Evolutionary conservation across 1,140 invertebrate genomes (phyloP).

Genomic region (Lasioglossum albipes): DNA sequence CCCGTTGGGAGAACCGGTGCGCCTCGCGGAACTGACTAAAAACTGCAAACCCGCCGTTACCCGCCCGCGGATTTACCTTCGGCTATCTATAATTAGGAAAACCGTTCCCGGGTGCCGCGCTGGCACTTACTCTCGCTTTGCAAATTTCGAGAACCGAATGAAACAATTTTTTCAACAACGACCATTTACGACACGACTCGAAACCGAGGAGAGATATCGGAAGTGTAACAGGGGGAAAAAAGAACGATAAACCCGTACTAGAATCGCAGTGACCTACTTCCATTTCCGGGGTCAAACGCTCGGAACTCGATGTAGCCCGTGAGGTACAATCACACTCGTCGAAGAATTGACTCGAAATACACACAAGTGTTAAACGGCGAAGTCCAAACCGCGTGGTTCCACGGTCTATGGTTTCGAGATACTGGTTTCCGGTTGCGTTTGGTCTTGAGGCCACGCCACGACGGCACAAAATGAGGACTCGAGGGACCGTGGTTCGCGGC

Average conservation of each 20-base stretch:
- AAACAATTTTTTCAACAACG: too few relatives aligned
- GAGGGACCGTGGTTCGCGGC: background rate
- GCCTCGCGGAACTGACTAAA: background rate
- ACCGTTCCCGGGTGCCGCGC: conserved; percentile 14
- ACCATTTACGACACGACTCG: background rate
- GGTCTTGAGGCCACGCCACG: conserved; percentile 35
- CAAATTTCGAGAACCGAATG: background rate
- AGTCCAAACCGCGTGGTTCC: conserved; percentile 14
- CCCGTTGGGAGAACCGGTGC: background rate
- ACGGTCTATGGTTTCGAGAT: conserved; percentile 10
- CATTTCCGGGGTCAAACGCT: background rate
- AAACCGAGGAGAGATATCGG: background rate
- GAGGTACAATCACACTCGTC: background rate
- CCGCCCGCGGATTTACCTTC: background rate
- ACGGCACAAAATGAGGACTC: conserved; percentile 21
- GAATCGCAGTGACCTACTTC: background rate
- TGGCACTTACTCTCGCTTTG: conserved; percentile 10
- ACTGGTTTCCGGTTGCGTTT: conserved; percentile 17
- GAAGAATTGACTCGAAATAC: background rate
- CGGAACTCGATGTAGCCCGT: too few relatives aligned
- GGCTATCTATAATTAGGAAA: background rate
- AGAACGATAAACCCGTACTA: too few relatives aligned
- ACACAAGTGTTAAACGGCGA: background rate
- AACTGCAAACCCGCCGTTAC: background rate
- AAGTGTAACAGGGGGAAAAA: too few relatives aligned